These are phyloP conservation scores for Hipparchia semele DNA, from an alignment of 2,888 invertebrate species.

Conservation along the genomic window DNA sequence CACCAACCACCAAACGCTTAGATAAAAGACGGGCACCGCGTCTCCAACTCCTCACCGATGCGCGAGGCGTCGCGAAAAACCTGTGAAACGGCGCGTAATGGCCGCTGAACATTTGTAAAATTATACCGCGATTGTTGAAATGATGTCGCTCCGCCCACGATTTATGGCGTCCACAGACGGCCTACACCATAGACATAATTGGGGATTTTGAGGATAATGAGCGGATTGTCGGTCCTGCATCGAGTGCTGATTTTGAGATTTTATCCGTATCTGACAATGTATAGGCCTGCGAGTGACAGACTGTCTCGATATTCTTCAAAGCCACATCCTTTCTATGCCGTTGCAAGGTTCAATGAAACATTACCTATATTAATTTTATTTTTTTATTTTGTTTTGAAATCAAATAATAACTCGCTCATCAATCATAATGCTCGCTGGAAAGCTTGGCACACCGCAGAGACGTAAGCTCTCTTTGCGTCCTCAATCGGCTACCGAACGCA, in stretches of 20 bases:
- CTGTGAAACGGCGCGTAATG: slow-evolving; percentile 72
- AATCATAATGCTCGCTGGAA: too few relatives aligned
- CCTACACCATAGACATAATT: slow-evolving; percentile 18
- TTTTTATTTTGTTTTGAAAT: too few relatives aligned
- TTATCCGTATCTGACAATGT: neutral
- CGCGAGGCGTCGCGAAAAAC: slow-evolving; percentile 69
- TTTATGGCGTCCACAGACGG: slow-evolving; percentile 47
- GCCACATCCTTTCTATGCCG: too few relatives aligned
- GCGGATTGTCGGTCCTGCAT: neutral
- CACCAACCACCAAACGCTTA: slow-evolving; percentile 45
- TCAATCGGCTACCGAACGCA: too few relatives aligned
- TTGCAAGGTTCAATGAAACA: neutral
- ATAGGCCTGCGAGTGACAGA: neutral
- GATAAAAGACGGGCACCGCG: slow-evolving; percentile 64
- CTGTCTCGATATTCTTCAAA: too few relatives aligned
- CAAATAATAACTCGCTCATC: too few relatives aligned
- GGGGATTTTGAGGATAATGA: neutral
- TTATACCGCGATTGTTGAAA: slow-evolving; percentile 64
- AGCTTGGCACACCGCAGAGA: too few relatives aligned
- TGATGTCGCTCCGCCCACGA: slow-evolving; percentile 44
- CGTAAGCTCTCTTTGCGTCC: too few relatives aligned
- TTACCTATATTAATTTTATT: too few relatives aligned
- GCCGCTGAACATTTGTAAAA: slow-evolving; percentile 72
- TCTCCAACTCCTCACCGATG: slow-evolving; percentile 62
- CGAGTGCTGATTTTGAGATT: neutral